Conservation (phyloP, 1,140 invertebrate species). For the Pygmarrhopalites habei region DNA sequence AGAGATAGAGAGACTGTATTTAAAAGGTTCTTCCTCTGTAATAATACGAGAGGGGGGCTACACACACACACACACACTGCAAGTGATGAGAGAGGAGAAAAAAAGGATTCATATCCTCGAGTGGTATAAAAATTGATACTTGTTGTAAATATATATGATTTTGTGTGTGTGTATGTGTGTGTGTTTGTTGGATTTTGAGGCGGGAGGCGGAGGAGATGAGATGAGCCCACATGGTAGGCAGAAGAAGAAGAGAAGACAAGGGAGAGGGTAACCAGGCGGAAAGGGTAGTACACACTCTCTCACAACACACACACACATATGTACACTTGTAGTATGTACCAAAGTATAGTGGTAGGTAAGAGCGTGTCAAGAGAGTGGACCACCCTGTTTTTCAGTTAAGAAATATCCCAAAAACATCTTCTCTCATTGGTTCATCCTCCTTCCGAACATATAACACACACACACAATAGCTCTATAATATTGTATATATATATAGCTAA, state of each 20-base stretch:
- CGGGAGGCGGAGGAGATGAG: slow-evolving; percentile 4
- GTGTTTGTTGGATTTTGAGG: neutral
- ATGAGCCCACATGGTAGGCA: neutral
- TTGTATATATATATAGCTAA: too few relatives aligned
- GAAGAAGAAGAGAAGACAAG: slow-evolving; percentile 1
- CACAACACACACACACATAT: too few relatives aligned
- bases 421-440: slow-evolving; percentile 20
- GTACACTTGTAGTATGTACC: too few relatives aligned
- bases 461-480: neutral
- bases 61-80: too few relatives aligned
- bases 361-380: slow-evolving; percentile 28
- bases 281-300: slow-evolving; percentile 12
- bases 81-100: too few relatives aligned
- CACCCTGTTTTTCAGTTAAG: slow-evolving; percentile 33
- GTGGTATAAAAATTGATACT: too few relatives aligned
- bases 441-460: neutral
- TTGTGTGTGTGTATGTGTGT: too few relatives aligned
- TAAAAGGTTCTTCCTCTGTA: too few relatives aligned
- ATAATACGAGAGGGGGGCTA: too few relatives aligned
- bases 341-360: too few relatives aligned
- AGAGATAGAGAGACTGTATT: neutral
- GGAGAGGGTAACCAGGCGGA: slow-evolving; percentile 11
- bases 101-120: too few relatives aligned
- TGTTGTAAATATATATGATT: too few relatives aligned
- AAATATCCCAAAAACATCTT: slow-evolving; percentile 22